Evolutionary conservation across 2,113 vertebrate species (phyloP).

Genomic region (Solenodon paradoxus): DNA sequence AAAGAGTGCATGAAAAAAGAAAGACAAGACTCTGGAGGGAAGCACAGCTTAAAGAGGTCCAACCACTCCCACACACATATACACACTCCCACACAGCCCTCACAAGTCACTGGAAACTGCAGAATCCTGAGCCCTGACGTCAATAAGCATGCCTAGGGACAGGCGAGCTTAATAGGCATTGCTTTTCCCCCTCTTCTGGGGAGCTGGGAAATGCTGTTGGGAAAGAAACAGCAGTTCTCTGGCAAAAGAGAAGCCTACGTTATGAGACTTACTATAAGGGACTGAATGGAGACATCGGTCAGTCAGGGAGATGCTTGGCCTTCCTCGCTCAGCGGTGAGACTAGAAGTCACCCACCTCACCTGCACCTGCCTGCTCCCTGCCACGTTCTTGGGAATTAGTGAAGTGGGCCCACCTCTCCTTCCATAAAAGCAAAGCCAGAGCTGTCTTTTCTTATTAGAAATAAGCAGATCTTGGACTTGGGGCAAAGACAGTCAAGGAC

Average conservation of each 20-base stretch:
- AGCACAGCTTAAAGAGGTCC: neutral
- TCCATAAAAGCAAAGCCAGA: neutral
- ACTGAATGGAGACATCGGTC: neutral
- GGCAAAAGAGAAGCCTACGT: neutral
- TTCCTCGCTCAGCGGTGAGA: neutral
- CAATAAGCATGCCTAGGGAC: neutral
- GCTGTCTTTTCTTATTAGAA: neutral
- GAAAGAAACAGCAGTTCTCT: neutral
- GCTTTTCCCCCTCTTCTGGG: neutral
- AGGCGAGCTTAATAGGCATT: neutral
- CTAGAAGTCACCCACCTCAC: fast-evolving
- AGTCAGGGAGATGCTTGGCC: too few species aligned
- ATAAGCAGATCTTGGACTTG: neutral
- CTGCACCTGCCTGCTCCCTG: neutral
- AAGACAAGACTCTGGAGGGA: neutral
- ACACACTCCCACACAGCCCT: neutral
- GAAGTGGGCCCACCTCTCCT: neutral
- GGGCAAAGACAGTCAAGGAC: neutral
- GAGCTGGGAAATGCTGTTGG: neutral
- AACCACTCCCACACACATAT: neutral
- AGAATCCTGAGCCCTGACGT: neutral
- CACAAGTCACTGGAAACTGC: neutral
- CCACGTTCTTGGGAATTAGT: neutral
- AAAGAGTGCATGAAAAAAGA: neutral
- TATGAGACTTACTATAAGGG: neutral